These are phyloP conservation scores for Alethe castanea DNA, from an alignment of 2,113 vertebrate genomes.

Conservation along the genomic window DNA sequence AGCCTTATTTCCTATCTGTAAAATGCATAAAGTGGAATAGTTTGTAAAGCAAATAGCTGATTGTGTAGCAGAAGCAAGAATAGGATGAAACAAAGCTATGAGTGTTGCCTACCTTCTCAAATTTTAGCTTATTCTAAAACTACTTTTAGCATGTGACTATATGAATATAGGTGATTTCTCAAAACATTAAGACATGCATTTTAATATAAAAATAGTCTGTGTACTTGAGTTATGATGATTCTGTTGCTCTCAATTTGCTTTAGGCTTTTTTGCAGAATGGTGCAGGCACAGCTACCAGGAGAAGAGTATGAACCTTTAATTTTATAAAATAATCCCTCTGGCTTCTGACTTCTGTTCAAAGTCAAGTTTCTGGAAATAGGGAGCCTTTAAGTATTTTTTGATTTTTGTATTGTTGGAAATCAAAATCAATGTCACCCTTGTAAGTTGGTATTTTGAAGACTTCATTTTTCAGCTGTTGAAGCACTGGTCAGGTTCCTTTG, in stretches of 20 bases:
- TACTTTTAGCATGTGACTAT: neutral
- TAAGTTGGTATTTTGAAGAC: neutral
- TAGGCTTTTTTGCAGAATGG: neutral
- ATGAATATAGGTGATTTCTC: neutral
- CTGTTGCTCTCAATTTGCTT: neutral
- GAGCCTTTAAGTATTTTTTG: neutral
- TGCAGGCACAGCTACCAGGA: neutral
- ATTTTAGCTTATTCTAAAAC: neutral
- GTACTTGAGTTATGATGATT: neutral
- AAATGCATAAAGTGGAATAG: neutral
- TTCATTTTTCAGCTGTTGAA: neutral
- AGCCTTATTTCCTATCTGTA: neutral
- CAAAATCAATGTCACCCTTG: rapidly evolving
- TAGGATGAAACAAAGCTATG: neutral
- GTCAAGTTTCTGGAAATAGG: neutral
- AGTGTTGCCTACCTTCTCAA: neutral
- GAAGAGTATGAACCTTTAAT: neutral
- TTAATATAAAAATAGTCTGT: neutral
- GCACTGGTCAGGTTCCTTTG: neutral
- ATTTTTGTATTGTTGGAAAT: neutral
- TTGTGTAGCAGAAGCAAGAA: neutral
- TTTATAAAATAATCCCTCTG: neutral
- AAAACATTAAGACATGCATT: neutral
- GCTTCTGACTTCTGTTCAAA: neutral
- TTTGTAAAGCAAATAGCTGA: neutral